Percentiles rank a stretch among this genome's conserved stretches.
Conservation (phyloP, 2,888 invertebrate species). For the Macaria notata region DNA sequence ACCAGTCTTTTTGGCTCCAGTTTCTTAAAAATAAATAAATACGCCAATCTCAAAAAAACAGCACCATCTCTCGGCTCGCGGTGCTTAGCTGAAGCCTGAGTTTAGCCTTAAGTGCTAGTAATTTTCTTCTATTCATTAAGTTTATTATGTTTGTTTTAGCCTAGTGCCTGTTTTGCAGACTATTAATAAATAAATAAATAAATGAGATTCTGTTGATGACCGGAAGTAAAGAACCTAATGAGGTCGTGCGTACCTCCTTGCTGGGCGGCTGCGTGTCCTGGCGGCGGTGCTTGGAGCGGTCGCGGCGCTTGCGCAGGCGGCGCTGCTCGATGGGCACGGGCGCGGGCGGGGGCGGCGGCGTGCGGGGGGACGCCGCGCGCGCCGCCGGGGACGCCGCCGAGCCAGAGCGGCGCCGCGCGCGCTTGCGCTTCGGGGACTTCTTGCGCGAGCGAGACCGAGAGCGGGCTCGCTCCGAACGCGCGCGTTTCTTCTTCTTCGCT, state of each 20-base stretch:
- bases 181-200: too few relatives aligned
- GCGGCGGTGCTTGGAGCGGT: slow-evolving; percentile 47
- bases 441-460: slow-evolving; percentile 42
- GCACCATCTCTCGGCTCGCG: too few relatives aligned
- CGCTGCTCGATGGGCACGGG: slow-evolving; percentile 68
- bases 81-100: too few relatives aligned
- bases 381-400: slow-evolving; percentile 44
- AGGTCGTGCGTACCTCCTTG: slow-evolving; percentile 85
- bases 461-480: slow-evolving; percentile 43
- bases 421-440: slow-evolving; percentile 39
- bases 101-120: too few relatives aligned
- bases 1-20: too few relatives aligned
- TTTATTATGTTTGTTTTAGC: too few relatives aligned
- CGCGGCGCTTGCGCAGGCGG: slow-evolving; percentile 44
- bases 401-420: slow-evolving; percentile 35
- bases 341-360: slow-evolving; percentile 79
- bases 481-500: slow-evolving; percentile 57
- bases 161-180: too few relatives aligned
- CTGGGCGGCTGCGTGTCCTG: slow-evolving; percentile 79
- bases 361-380: slow-evolving; percentile 50
- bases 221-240: too few relatives aligned
- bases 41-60: too few relatives aligned
- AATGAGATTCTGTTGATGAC: too few relatives aligned
- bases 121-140: too few relatives aligned
- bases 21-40: too few relatives aligned